Percentiles rank a stretch among this genome's conserved stretches.
These are phyloP conservation scores for Scylla paramamosain DNA, from an alignment of 1,140 invertebrate species.

Conservation along the genomic window DNA sequence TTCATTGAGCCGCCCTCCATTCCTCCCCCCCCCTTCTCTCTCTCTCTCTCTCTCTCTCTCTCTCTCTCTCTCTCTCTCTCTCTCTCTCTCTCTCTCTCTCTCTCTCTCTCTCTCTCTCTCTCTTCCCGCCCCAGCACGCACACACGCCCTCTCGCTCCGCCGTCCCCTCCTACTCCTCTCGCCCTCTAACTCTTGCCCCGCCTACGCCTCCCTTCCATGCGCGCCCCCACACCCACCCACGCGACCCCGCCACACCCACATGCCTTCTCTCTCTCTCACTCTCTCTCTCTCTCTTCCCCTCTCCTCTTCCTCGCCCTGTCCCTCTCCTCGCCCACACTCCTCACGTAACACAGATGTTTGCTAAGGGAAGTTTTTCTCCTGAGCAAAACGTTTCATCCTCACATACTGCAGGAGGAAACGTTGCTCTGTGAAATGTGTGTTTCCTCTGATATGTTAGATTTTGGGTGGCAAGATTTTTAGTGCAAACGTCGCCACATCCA, in stretches of 20 bases:
- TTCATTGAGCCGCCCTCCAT: neutral
- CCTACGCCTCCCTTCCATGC: neutral
- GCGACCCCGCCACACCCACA: neutral
- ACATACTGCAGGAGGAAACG: neutral
- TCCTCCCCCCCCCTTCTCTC: too few species aligned
- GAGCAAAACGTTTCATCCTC: conserved; percentile 12
- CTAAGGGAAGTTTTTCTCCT: conserved; percentile 22
- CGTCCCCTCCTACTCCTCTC: too few species aligned
- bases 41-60: too few species aligned
- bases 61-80: too few species aligned
- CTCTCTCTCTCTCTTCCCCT: too few species aligned
- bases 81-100: too few species aligned
- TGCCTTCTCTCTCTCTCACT: neutral
- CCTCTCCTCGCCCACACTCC: neutral
- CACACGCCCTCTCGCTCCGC: too few species aligned
- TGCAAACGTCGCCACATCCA: neutral
- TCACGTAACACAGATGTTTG: neutral
- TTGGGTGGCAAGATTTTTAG: neutral
- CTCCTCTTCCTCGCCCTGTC: neutral
- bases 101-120: too few species aligned
- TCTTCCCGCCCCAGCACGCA: too few species aligned
- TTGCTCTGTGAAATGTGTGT: neutral
- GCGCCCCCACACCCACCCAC: neutral
- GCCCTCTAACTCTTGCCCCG: too few species aligned
- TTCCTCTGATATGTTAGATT: neutral